A percentile compares a stretch with the other conserved stretches of the same genome.
Evolutionary conservation across 2,113 vertebrate genomes (phyloP).

Genomic region (Corythornis vintsioides): DNA sequence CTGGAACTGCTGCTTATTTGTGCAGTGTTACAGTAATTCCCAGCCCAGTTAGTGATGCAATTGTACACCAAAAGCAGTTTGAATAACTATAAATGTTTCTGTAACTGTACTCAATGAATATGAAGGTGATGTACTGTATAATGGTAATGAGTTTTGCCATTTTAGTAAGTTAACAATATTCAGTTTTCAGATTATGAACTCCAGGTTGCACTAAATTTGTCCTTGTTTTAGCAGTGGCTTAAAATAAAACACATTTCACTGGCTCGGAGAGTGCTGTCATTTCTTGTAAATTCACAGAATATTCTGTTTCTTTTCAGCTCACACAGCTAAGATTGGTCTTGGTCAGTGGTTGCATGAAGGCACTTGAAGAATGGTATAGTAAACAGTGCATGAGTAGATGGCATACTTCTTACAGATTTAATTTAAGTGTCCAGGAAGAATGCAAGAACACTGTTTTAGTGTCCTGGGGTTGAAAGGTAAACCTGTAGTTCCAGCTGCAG

Average conservation of each 20-base stretch:
- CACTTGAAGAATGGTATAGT: background rate
- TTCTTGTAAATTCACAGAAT: constrained; percentile 5
- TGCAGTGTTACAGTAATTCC: constrained; percentile 78
- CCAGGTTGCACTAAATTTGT: constrained; percentile 82
- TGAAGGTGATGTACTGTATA: constrained; percentile 77
- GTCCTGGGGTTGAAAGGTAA: background rate
- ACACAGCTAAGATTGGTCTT: background rate
- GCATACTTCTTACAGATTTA: constrained; percentile 26
- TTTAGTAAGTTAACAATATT: constrained; percentile 79
- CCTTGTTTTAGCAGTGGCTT: constrained; percentile 84
- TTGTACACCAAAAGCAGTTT: constrained; percentile 73
- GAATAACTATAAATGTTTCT: constrained; percentile 71
- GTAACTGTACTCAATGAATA: constrained; percentile 72
- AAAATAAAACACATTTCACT: constrained; percentile 84
- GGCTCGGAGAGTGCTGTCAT: constrained; percentile 31
- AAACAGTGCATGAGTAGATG: constrained; percentile 17
- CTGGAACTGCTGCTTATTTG: constrained; percentile 75
- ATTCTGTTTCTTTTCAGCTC: background rate
- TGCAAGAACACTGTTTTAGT: background rate
- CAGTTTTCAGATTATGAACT: constrained; percentile 81
- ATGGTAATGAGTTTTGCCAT: constrained; percentile 77
- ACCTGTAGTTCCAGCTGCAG: fast-evolving
- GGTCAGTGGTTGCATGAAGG: background rate
- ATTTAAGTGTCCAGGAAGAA: background rate
- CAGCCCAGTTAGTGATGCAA: constrained; percentile 67